Percentiles rank a stretch among this genome's conserved stretches.
Conservation (phyloP, 1,140 invertebrate species). For the Drosophila subobscura region DNA sequence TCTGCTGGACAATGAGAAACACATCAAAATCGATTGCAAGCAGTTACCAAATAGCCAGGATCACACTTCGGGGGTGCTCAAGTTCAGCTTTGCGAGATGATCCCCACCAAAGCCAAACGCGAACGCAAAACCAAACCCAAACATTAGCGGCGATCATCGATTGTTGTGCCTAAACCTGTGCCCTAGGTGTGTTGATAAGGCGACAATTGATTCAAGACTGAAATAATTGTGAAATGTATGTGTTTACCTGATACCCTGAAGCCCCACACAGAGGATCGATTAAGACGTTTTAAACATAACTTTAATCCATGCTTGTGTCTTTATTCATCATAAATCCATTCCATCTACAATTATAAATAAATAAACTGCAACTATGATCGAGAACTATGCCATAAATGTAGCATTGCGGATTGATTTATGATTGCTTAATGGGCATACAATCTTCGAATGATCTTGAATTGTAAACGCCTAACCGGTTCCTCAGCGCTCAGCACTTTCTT, state of each 20-base stretch:
- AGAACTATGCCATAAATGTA: too few species aligned
- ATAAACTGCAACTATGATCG: too few species aligned
- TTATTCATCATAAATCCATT: neutral
- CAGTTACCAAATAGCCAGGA: conserved; percentile 33
- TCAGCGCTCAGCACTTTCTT: neutral
- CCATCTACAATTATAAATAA: conserved; percentile 9
- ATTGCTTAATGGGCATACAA: too few species aligned
- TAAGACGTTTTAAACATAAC: conserved; percentile 31
- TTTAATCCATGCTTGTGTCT: conserved; percentile 4
- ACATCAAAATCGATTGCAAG: conserved; percentile 57
- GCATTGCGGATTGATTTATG: too few species aligned
- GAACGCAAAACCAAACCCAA: too few species aligned
- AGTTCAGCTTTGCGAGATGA: conserved; percentile 67
- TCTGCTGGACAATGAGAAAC: conserved; percentile 44
- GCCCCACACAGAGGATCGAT: neutral
- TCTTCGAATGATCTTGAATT: conserved; percentile 1
- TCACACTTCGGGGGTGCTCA: conserved; percentile 59
- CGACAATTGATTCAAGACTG: conserved; percentile 7
- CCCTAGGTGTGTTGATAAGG: neutral
- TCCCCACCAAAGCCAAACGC: too few species aligned
- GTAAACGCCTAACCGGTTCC: neutral
- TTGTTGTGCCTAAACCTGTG: conserved; percentile 3
- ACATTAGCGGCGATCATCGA: neutral
- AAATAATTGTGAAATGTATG: neutral
- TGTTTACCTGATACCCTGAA: neutral